A percentile compares a stretch with the other conserved stretches of the same genome.
Evolutionary conservation across 2,888 invertebrate species (phyloP).

Genomic region (Leptinotarsa peninsularis): DNA sequence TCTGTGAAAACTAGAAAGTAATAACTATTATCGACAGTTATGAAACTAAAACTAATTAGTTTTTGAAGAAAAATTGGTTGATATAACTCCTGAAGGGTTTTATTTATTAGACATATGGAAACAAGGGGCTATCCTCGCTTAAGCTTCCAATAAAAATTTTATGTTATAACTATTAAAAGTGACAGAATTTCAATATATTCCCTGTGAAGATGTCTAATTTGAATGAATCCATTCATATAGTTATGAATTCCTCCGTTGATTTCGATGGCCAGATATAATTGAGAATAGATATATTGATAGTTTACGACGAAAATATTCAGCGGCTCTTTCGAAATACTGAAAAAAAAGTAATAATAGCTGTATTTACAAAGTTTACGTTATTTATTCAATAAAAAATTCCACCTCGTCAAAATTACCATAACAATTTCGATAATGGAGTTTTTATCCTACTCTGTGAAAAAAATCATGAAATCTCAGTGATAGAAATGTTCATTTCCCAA

Average conservation of each 20-base stretch:
- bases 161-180: slow-evolving; percentile 6
- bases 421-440: too few species aligned
- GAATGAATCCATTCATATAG: slow-evolving; percentile 1
- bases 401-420: too few species aligned
- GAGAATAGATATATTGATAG: background rate
- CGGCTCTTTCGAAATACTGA: background rate
- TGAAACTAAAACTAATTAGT: slow-evolving; percentile 58
- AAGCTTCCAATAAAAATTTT: slow-evolving; percentile 1
- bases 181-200: background rate
- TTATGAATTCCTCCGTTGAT: background rate
- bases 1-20: background rate
- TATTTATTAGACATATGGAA: slow-evolving; percentile 2
- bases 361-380: background rate
- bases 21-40: slow-evolving; percentile 49
- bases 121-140: background rate
- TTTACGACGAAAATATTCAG: background rate
- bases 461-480: too few species aligned
- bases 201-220: slow-evolving; percentile 7
- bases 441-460: too few species aligned
- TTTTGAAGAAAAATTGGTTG: slow-evolving; percentile 50
- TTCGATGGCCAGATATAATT: background rate
- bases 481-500: too few species aligned
- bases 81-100: background rate
- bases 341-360: background rate
- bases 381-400: too few species aligned